Percentiles rank a stretch among this genome's conserved stretches.
Conservation (phyloP, 2,113 vertebrate species). For the Perognathus longimembris region DNA sequence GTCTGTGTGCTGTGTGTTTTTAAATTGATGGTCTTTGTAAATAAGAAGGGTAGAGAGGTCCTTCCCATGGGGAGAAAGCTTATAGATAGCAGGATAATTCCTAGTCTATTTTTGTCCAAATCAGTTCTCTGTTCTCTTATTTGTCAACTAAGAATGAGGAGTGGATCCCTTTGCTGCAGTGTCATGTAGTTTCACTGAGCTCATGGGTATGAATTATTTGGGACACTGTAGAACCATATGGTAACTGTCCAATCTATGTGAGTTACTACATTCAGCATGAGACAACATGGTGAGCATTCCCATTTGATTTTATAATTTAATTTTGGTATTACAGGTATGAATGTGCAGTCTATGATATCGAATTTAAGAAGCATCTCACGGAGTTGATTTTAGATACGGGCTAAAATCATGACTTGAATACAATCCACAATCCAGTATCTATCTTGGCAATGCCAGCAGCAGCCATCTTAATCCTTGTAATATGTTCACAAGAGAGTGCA, state of each 20-base stretch:
- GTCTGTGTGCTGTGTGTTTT: no score
- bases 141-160: constrained; percentile 8
- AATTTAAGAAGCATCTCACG: background rate
- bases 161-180: background rate
- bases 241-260: background rate
- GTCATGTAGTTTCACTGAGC: background rate
- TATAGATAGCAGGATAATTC: background rate
- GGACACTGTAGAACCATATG: background rate
- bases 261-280: background rate
- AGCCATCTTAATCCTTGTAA: background rate
- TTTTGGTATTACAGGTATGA: background rate
- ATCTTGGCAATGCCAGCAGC: background rate
- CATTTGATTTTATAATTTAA: background rate
- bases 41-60: background rate
- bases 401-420: background rate
- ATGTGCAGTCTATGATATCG: background rate
- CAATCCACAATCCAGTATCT: background rate
- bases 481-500: background rate
- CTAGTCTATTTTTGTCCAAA: background rate
- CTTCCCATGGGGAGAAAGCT: background rate
- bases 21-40: background rate
- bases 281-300: background rate
- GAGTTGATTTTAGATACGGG: background rate
- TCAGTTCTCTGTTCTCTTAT: background rate
- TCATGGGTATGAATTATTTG: background rate